Percentiles rank a stretch among this genome's conserved stretches.
Conservation (phyloP, 2,888 invertebrate genomes). For the Catocala fraxini region DNA sequence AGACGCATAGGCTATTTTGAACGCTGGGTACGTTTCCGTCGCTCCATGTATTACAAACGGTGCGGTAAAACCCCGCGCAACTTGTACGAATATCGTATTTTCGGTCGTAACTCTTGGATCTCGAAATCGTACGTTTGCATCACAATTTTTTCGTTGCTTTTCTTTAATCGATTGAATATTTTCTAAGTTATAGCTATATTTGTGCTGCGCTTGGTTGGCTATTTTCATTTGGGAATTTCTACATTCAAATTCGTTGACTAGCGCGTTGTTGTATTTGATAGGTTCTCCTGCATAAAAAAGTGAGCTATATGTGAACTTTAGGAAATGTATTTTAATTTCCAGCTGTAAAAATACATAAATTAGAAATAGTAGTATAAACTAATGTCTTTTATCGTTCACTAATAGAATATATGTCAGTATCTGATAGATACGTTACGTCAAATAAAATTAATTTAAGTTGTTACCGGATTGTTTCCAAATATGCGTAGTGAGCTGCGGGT, state of each 20-base stretch:
- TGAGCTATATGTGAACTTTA: too few species aligned
- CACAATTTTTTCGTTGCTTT: constrained; percentile 30
- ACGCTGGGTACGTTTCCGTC: constrained; percentile 1
- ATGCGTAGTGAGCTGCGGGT: too few species aligned
- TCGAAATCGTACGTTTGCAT: constrained; percentile 28
- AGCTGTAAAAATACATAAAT: too few species aligned
- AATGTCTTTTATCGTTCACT: too few species aligned
- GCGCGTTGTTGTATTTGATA: too few species aligned
- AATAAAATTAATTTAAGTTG: too few species aligned
- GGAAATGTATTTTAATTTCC: too few species aligned
- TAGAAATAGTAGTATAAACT: too few species aligned
- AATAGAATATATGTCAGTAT: too few species aligned
- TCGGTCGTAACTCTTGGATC: constrained; percentile 24
- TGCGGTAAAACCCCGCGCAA: constrained; percentile 12
- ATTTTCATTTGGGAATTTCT: background rate
- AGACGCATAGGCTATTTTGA: background rate
- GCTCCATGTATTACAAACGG: constrained; percentile 9
- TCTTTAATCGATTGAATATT: constrained; percentile 48
- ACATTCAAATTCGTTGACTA: background rate
- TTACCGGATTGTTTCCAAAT: too few species aligned
- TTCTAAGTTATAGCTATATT: constrained; percentile 43
- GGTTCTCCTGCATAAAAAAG: too few species aligned
- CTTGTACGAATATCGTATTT: constrained; percentile 21
- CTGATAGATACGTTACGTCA: too few species aligned
- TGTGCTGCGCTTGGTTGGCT: constrained; percentile 21